phyloP scores from a whole-genome alignment of 2,888 invertebrate genomes.

The Leucozona laternaria region DNA sequence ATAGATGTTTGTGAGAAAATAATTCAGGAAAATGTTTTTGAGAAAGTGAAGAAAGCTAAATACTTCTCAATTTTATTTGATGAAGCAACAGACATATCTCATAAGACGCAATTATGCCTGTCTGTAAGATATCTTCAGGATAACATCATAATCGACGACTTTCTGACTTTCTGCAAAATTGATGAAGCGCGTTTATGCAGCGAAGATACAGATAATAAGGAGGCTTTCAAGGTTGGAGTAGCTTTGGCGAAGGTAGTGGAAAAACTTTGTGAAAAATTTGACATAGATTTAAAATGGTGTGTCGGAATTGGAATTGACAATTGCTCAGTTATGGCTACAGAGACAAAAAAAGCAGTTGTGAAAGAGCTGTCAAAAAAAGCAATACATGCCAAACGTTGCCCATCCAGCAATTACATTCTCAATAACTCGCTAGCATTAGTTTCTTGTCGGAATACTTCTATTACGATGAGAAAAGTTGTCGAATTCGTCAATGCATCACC shows the following conservation, averaged over 20 bases:
- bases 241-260: not conserved
- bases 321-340: not conserved
- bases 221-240: not conserved
- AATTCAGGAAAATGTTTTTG: not conserved
- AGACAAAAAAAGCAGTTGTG: not conserved
- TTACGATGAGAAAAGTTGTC: not conserved
- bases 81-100: not conserved
- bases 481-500: not conserved
- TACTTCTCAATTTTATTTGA: not conserved
- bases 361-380: not conserved
- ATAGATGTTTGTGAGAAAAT: not conserved
- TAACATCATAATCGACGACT: not conserved
- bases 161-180: not conserved
- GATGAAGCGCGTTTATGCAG: fast-evolving
- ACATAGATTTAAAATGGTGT: not conserved
- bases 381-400: not conserved
- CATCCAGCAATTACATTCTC: not conserved
- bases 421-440: not conserved
- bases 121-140: not conserved
- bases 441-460: not conserved
- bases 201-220: too few species aligned
- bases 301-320: not conserved
- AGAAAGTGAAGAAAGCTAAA: not conserved
- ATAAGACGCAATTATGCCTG: not conserved
- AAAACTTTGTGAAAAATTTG: not conserved